Conservation (phyloP, 2,113 vertebrate genomes). For the Clarias magur region DNA sequence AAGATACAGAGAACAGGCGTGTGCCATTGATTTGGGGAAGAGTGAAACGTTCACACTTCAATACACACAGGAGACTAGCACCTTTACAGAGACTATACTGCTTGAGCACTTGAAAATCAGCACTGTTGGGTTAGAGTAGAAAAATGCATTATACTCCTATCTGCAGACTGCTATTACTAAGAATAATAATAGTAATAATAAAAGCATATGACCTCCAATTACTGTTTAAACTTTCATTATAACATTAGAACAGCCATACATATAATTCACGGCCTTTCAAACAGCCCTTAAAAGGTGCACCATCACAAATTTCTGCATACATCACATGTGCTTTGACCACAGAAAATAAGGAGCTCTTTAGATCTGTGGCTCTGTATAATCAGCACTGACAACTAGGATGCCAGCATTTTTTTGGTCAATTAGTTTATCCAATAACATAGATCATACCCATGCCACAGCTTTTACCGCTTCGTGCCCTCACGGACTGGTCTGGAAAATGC, state of each 20-base stretch:
- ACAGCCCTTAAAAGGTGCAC: slow-evolving; percentile 7
- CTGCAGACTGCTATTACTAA: not conserved
- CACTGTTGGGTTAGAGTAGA: not conserved
- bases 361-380: not conserved
- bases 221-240: not conserved
- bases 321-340: not conserved
- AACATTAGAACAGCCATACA: slow-evolving; percentile 1
- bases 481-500: not conserved
- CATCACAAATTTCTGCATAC: not conserved
- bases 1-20: slow-evolving; percentile 29
- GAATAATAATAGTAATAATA: not conserved
- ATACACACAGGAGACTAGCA: slow-evolving; percentile 36
- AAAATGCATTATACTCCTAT: not conserved
- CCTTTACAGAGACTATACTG: slow-evolving; percentile 33
- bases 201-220: not conserved
- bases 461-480: not conserved
- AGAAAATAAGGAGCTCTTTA: not conserved
- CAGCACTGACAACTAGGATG: not conserved
- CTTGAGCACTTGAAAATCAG: not conserved
- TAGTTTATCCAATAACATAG: not conserved
- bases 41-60: slow-evolving; percentile 2
- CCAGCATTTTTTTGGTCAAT: slow-evolving; percentile 15
- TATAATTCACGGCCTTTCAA: not conserved
- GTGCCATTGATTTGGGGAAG: not conserved
- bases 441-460: slow-evolving; percentile 6